Base-by-base conservation (phyloP, 2,113 vertebrate species). In the Diphyllodes magnificus region DNA sequence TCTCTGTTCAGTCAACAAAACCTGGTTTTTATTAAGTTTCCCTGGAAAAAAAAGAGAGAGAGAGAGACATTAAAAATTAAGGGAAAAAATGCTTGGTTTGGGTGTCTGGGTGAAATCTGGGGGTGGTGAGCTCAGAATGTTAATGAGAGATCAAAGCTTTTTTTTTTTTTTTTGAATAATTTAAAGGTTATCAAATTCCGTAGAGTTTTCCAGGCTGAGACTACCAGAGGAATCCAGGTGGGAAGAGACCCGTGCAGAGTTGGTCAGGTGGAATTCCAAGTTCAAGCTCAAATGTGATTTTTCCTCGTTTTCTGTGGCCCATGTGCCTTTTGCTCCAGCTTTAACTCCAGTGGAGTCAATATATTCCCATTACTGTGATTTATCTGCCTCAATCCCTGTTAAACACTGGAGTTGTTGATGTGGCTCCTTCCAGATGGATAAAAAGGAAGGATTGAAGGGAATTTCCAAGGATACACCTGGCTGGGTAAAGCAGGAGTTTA, bases 61-160 rank as follows among this genome's bases (percentile, higher is more conserved):
- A 49, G 6, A 60, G 73, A 59, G 30, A n/a, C 53, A 50, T 85
- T 73, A 80, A 39, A 83, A 96, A 93, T 71, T 15, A 93, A 78
- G 64, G 91, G 76, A 81, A 88, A 92, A 94, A 84, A 92, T 82
- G 80, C 53, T 92, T 31, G 63, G 9, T 84, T 93, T 59, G 79
- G 77, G 15, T 27, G 59, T 83, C 83, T 59, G 57, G 64, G 64
- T 92, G 86, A 83, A 65, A 64, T 56, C 37, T 77, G 84, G 51
- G 73, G 40, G 35, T 28, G 49, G 45, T 51, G 56, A 65, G 31
- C 37, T 23, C 64, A 44, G 68, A 44, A 86, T 28, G 50, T 64
- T 61, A 60, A 57, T 14, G 50, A 15, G 30, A 69, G 28, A 64
- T n/a, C 25, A 83, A 82, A 71, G 45, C 12, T 23, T 21, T 77